Percentiles rank a stretch among this genome's conserved stretches.
These are phyloP conservation scores for Pristionchus japonicus DNA, from an alignment of 2,888 invertebrate species.

Conservation along the genomic window DNA sequence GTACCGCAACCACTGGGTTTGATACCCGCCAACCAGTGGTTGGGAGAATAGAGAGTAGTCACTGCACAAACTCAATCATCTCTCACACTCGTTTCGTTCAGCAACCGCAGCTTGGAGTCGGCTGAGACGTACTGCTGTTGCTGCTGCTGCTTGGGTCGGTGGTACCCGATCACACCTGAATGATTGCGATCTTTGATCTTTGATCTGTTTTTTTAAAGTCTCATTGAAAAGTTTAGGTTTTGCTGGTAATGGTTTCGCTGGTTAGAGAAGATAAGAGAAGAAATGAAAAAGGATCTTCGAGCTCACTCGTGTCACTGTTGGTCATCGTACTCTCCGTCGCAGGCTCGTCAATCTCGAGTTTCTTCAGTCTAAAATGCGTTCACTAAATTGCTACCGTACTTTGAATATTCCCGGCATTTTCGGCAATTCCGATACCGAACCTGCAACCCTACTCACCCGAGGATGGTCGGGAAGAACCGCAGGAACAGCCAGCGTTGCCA, in stretches of 20 bases:
- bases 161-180: conserved; percentile 20
- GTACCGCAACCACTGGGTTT: too few relatives aligned
- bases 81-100: background rate
- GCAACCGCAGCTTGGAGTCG: background rate
- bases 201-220: too few relatives aligned
- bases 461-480: conserved; percentile 54
- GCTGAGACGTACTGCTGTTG: background rate
- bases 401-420: background rate
- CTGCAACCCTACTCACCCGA: conserved; percentile 27
- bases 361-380: conserved; percentile 27
- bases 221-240: too few relatives aligned
- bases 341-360: conserved; percentile 12
- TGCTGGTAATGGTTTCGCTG: too few relatives aligned
- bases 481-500: conserved; percentile 66
- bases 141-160: background rate
- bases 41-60: too few relatives aligned
- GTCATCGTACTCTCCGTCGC: conserved; percentile 2
- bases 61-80: background rate
- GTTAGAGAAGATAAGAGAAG: too few relatives aligned
- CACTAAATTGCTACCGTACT: background rate
- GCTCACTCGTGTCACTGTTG: conserved; percentile 36
- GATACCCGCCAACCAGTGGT: too few relatives aligned
- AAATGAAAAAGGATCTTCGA: too few relatives aligned
- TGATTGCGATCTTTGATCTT: background rate
- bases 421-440: background rate